A percentile compares a stretch with the other conserved stretches of the same genome.
These are phyloP conservation scores for Andinoacara biseriatus DNA, from an alignment of 2,113 vertebrate species.

Conservation along the genomic window DNA sequence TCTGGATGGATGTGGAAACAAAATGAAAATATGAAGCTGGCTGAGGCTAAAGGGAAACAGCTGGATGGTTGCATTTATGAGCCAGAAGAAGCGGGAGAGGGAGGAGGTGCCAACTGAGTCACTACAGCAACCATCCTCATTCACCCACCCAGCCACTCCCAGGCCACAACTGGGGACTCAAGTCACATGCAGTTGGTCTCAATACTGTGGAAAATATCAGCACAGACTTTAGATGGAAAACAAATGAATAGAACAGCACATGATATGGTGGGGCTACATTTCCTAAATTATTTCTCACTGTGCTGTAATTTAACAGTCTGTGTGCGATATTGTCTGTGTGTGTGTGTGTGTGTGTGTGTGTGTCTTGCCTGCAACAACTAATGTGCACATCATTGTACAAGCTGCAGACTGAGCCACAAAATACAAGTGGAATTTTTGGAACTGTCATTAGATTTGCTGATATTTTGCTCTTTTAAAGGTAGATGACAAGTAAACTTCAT, in stretches of 20 bases:
- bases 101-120: conserved; percentile 57
- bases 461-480: background rate
- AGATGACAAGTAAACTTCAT: background rate
- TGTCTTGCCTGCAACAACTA: background rate
- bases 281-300: background rate
- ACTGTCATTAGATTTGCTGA: background rate
- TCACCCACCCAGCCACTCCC: conserved; percentile 62
- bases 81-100: conserved; percentile 64
- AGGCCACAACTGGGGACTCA: conserved; percentile 25
- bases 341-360: background rate
- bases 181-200: background rate
- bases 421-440: background rate
- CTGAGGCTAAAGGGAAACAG: background rate
- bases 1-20: background rate
- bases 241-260: background rate
- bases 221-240: background rate
- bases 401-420: background rate
- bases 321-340: background rate
- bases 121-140: conserved; percentile 61
- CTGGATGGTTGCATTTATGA: conserved; percentile 39
- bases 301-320: conserved; percentile 6
- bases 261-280: background rate
- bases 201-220: background rate
- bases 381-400: background rate
- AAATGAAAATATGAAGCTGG: background rate